Base-by-base conservation (phyloP, 1,140 invertebrate species). In the Papilio aristodemus region DNA sequence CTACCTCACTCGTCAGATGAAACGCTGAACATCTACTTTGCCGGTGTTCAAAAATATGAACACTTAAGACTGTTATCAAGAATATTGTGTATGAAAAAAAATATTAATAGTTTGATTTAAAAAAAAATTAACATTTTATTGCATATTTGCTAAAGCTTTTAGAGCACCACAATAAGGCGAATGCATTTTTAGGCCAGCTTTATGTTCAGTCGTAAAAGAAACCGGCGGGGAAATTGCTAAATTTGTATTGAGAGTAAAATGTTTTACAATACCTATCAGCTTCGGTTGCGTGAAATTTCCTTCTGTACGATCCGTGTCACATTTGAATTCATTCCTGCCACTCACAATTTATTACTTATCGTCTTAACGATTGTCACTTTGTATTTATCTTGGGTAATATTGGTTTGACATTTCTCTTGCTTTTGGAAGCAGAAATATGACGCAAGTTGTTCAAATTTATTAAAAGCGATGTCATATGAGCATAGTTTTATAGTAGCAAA, bases 171-270 rank as follows among this genome's bases (percentile, higher is more conserved):
- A 50, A 22, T 50, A 19, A 22, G 46, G 46, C 17, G 46, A 50
- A 50, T 50, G 46, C 46, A 50, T 50, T 22, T 50, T 22, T 50
- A 50, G 46, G 46, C 46, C 46, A 50, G 46, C 46, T 50, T 50
- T 50, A 54, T 54, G 19, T 25, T 4, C 11, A 17, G 10, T 54
- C 46, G 46, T 54, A 54, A 54, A 54, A 54, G 46, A 50, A 50
- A 22, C 46, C 7, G 46, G 3, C 46, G 46, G 17, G 1, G 14
- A 10, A 22, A 50, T 50, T 19, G 46, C 46, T 50, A 50, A 50
- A 50, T 50, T 50, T 50, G 46, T 50, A n/a, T 50, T 50, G 17
- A 17, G 17, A 2, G 27, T 32, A 32, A 50, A 50, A 50, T 50
- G 46, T 50, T 50, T 50, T 50, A 50, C 46, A 10, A n/a, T 17